Base-by-base conservation (phyloP, 2,113 vertebrate genomes). In the Marmota flaviventris region DNA sequence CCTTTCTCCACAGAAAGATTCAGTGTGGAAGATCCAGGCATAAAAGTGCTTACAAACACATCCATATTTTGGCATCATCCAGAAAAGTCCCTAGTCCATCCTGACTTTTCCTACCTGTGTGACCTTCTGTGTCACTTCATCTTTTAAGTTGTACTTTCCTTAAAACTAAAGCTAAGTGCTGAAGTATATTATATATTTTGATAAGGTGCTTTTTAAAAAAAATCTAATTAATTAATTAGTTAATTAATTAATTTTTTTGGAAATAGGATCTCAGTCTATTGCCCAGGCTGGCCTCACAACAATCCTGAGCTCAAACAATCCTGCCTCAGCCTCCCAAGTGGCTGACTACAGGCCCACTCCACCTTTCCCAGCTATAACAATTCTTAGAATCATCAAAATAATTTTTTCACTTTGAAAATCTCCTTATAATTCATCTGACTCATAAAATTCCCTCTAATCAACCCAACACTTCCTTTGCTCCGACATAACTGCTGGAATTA, bases 111-210 rank as follows among this genome's bases (percentile, higher is more conserved):
- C 45, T 51, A 32, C 16, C 75, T 78, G 8, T 82, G 22, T 84
- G 75, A 89, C 32, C 32, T 34, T 91, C 92, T 76, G 1, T 53
- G 63, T 91, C 48, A 34, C 32, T 83, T 69, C 11, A 72, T 56
- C 32, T 34, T 94, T 73, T n/a, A 85, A 53, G 17, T 48, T 93
- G 37, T 69, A 45, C 9, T 91, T 85, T 89, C 56, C 58, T 89
- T 79, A 87, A 91, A 48, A 86, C 72, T 39, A 39, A 87, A 69
- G 34, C 45, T 92, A 77, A 67, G 51, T n/a, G 12, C 53, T 94
- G 39, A 51, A 39, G 37, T 83, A 1, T 88, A 91, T 83, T 69
- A 87, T 70, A 75, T 92, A 8, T 70, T 79, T 58, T 84, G 63
- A 12, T 51, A 73, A 45, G 5, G 17, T 73, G 69, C 85, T 61